Percentiles rank a stretch among this genome's conserved stretches.
Conservation (phyloP, 2,113 vertebrate species). For the Ptyas mucosa region DNA sequence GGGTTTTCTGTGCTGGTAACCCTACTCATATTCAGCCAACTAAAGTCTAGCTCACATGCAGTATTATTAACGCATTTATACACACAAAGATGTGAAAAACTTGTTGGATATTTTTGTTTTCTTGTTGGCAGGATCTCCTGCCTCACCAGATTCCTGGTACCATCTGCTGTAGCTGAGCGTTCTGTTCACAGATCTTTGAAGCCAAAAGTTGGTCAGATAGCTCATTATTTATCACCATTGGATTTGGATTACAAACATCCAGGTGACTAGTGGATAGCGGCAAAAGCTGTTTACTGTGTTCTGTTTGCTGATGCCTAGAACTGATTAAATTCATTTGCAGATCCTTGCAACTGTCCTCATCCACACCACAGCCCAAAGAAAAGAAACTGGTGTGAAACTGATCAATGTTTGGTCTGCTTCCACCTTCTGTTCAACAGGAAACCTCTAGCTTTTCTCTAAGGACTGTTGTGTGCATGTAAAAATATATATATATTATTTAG, state of each 20-base stretch:
- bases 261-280: not conserved
- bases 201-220: not conserved
- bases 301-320: not conserved
- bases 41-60: not conserved
- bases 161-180: not conserved
- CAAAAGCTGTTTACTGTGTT: not conserved
- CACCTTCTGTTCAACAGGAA: not conserved
- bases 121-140: not conserved
- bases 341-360: not conserved
- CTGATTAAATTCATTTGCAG: not conserved
- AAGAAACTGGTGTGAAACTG: not conserved
- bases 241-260: not conserved
- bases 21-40: not conserved
- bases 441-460: not conserved
- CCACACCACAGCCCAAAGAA: not conserved
- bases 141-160: not conserved
- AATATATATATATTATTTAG: not conserved
- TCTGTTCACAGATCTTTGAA: not conserved
- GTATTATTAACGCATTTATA: not conserved
- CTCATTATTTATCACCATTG: not conserved
- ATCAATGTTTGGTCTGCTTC: not conserved
- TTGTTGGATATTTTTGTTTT: not conserved
- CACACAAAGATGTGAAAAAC: not conserved
- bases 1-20: not conserved
- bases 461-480: not conserved